Base-by-base conservation (phyloP, 2,888 invertebrate species). In the Anoplius nigerrimus region DNA sequence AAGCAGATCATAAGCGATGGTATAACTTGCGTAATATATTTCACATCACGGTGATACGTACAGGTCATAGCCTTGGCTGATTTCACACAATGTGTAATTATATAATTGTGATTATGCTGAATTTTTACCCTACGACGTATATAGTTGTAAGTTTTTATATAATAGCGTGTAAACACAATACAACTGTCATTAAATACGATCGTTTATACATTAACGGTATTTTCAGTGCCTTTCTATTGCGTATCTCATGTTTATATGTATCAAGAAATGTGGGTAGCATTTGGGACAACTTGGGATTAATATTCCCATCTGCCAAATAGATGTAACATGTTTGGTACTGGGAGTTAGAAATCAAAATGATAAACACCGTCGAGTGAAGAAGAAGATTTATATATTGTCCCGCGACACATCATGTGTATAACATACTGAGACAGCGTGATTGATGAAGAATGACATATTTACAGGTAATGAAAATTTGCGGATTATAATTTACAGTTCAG, bases 381-480 rank as follows among this genome's bases (percentile, higher is more conserved):
- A 69, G 61, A 20, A 66, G 70, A 13, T 34, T 34, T 70, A n/a
- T 69, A 66, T 79, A 75, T 78, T 73, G 68, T 62, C 62, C 73
- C 43, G 62, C 58, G 63, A 71, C 75, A 34, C 11, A 60, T 18
- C 70, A 11, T 11, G 34, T 34, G 11, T 34, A 34, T 34, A 34
- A 34, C 2, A 34, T 34, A 11, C 34, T 2, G 2, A 34, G 34
- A 34, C 34, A 34, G 34, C 34, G 34, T 34, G 34, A 34, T 34
- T 13, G 34, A 34, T 34, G 34, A 34, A 24, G 74, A 65, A 78
- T 78, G 80, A 68, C 72, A 74, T 83, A 83, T 83, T 81, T 83
- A 83, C 83, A 83, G 34, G 66, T 66, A 74, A 82, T 83, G 83
- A 81, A 66, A 72, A 6, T 71, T 63, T 68, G 55, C 73, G 78